phyloP scores from a whole-genome alignment of 2,888 invertebrate genomes.

The Microctonus brassicae region DNA sequence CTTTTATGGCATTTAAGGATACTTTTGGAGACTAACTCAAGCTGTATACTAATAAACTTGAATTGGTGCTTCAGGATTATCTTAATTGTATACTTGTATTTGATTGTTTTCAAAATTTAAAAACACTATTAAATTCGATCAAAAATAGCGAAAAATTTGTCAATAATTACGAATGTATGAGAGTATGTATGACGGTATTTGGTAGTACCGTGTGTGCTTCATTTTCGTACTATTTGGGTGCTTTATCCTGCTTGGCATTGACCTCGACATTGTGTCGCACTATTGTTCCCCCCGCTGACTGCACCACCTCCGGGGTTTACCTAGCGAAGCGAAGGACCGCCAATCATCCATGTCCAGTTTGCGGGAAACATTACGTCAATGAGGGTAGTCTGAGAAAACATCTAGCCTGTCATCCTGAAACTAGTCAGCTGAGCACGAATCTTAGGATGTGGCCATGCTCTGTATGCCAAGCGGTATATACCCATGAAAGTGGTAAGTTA shows the following conservation, averaged over 20 bases:
- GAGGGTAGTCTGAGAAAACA: constrained; percentile 94
- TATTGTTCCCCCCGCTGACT: constrained; percentile 70
- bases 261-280: constrained; percentile 70
- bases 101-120: constrained; percentile 12
- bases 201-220: constrained; percentile 42
- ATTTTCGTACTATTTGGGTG: constrained; percentile 63
- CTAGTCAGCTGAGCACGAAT: constrained; percentile 86
- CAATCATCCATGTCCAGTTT: constrained; percentile 94
- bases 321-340: constrained; percentile 94
- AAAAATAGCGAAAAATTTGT: not conserved
- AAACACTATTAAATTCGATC: not conserved
- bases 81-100: constrained; percentile 37
- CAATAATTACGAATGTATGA: constrained; percentile 25
- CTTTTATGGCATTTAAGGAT: constrained; percentile 43
- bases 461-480: constrained; percentile 94
- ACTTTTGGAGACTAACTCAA: constrained; percentile 48
- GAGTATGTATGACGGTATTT: constrained; percentile 40
- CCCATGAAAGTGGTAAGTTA: constrained; percentile 90
- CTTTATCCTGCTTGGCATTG: constrained; percentile 70
- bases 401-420: constrained; percentile 93
- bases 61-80: constrained; percentile 35
- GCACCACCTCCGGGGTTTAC: constrained; percentile 74
- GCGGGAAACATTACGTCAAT: constrained; percentile 96
- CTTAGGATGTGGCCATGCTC: constrained; percentile 97
- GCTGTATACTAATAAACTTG: constrained; percentile 43